Conservation (phyloP, 2,888 invertebrate genomes). For the Elysia crispata region DNA sequence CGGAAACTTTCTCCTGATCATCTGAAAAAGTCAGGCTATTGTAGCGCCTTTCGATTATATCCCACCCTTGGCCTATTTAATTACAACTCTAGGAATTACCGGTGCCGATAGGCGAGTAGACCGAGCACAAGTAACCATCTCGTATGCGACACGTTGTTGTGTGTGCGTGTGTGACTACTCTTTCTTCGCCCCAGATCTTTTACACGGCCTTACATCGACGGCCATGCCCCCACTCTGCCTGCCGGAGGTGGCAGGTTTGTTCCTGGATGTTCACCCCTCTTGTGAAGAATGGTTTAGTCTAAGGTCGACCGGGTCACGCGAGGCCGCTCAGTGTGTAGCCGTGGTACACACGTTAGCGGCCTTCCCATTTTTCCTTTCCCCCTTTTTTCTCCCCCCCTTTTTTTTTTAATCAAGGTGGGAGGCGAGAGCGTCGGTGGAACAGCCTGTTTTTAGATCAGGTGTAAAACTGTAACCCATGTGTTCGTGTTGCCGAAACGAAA, state of each 20-base stretch:
- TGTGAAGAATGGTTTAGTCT: slow-evolving; percentile 41
- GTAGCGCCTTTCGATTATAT: no score
- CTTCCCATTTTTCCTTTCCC: neutral
- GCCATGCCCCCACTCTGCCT: slow-evolving; percentile 13
- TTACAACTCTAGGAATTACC: no score
- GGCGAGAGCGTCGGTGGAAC: slow-evolving; percentile 25
- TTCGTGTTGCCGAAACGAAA: slow-evolving; percentile 42
- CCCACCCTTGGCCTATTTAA: no score
- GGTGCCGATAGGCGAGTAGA: no score
- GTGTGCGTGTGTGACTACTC: neutral
- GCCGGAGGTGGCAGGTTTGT: neutral
- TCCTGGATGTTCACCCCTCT: no score
- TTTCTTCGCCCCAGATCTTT: slow-evolving; percentile 6
- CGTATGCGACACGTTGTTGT: no score
- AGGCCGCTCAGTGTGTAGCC: slow-evolving; percentile 47
- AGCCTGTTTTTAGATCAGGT: slow-evolving; percentile 46
- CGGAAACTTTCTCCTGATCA: no score
- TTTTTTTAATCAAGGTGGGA: slow-evolving; percentile 28
- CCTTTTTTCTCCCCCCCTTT: no score
- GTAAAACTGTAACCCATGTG: slow-evolving; percentile 38
- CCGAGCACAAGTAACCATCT: no score
- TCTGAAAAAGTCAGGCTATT: no score
- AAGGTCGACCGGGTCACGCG: slow-evolving; percentile 48
- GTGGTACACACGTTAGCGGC: slow-evolving; percentile 39
- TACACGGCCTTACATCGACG: slow-evolving; percentile 6